Conservation (phyloP, 2,113 vertebrate genomes). For the Dissostichus mawsoni region DNA sequence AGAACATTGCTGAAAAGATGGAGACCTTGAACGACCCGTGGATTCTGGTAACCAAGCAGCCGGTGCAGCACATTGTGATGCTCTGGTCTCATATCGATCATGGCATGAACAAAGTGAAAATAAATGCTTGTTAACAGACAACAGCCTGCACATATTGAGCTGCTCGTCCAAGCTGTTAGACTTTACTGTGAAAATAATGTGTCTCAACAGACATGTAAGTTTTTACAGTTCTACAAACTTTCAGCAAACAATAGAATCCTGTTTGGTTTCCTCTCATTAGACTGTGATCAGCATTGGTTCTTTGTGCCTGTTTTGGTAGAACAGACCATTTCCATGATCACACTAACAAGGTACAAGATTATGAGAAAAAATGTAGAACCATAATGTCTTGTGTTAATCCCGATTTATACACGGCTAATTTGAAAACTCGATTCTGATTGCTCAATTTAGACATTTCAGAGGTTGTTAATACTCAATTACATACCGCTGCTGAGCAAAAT, state of each 20-base stretch:
- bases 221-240: background rate
- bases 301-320: too few relatives aligned
- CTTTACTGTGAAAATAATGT: background rate
- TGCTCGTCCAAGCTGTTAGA: background rate
- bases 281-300: background rate
- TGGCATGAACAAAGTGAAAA: background rate
- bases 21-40: background rate
- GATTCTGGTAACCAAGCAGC: slow-evolving; percentile 1
- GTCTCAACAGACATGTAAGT: too few relatives aligned
- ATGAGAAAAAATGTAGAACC: too few relatives aligned
- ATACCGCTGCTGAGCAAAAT: too few relatives aligned
- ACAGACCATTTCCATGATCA: too few relatives aligned
- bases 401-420: too few relatives aligned
- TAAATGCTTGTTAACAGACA: background rate
- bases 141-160: background rate
- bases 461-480: too few relatives aligned
- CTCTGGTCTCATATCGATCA: background rate
- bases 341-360: too few relatives aligned
- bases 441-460: too few relatives aligned
- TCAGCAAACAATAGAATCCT: background rate
- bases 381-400: too few relatives aligned
- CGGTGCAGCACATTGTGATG: background rate
- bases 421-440: too few relatives aligned
- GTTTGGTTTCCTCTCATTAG: background rate
- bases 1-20: background rate